Conservation (phyloP, 2,888 invertebrate genomes). For the Xiphydria camelus region DNA sequence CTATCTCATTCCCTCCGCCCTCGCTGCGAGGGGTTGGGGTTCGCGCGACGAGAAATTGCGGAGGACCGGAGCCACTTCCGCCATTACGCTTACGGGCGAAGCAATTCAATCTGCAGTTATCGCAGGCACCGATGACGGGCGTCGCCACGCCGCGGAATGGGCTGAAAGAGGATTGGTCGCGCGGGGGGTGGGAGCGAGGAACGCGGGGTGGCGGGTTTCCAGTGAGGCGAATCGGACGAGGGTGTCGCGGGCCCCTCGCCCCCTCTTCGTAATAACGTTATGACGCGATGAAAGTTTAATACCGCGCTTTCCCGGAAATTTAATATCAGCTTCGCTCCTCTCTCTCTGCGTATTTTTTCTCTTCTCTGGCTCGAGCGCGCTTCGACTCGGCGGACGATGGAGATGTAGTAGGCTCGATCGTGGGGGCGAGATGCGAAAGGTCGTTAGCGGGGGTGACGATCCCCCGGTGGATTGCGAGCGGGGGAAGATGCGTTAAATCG, state of each 20-base stretch:
- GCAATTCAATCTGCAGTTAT: constrained; percentile 28
- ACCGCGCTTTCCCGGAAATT: constrained; percentile 36
- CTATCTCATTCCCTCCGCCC: too few species aligned
- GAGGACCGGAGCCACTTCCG: constrained; percentile 14
- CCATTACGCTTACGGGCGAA: constrained; percentile 21
- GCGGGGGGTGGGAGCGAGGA: background rate
- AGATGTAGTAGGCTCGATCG: too few species aligned
- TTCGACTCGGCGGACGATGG: too few species aligned
- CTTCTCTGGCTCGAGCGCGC: too few species aligned
- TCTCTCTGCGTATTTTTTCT: constrained; percentile 26
- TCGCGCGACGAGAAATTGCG: constrained; percentile 4
- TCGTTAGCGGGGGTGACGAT: constrained; percentile 20
- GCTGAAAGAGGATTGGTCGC: constrained; percentile 14
- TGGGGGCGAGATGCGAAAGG: constrained; percentile 11
- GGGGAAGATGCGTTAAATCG: constrained; percentile 18
- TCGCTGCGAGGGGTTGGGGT: constrained; percentile 7
- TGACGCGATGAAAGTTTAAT: constrained; percentile 41
- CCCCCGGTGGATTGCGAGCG: constrained; percentile 10
- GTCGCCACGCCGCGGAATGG: constrained; percentile 15
- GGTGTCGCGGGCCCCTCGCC: constrained; percentile 18
- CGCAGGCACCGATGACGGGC: constrained; percentile 17
- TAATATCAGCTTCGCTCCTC: constrained; percentile 40
- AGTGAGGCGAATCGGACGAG: too few species aligned
- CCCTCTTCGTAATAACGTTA: constrained; percentile 32
- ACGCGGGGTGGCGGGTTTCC: too few species aligned